Evolutionary conservation across 2,797 vertebrate genomes (phyloP).

Genomic region (Phaenicophaeus curvirostris): DNA sequence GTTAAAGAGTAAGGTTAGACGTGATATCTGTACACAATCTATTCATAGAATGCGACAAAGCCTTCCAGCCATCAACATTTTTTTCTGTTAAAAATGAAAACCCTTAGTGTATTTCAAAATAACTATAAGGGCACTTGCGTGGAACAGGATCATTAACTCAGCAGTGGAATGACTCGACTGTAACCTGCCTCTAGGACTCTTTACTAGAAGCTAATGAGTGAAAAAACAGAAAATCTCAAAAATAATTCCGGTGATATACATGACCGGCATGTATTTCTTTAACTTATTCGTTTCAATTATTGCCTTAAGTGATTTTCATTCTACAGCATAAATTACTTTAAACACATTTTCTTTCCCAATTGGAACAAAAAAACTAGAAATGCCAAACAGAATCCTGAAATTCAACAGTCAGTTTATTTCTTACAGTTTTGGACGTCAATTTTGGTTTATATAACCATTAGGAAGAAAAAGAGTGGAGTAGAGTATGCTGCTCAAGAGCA

Average conservation of each 20-base stretch:
- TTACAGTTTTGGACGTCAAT: not conserved
- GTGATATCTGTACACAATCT: not conserved
- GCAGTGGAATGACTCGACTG: not conserved
- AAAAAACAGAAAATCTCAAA: not conserved
- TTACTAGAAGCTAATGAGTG: slow-evolving; percentile 6
- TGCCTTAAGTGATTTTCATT: slow-evolving; percentile 22
- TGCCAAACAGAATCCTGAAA: not conserved
- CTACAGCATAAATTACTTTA: not conserved
- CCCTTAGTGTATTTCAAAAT: not conserved
- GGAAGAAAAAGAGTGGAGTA: not conserved
- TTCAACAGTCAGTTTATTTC: slow-evolving; percentile 21
- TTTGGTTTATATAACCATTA: slow-evolving; percentile 20
- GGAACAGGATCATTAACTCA: slow-evolving; percentile 7
- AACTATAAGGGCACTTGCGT: not conserved
- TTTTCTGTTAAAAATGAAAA: not conserved
- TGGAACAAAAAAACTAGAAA: slow-evolving; percentile 25
- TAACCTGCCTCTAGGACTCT: not conserved
- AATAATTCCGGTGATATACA: not conserved
- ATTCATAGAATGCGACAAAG: not conserved
- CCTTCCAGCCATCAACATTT: not conserved
- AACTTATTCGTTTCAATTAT: slow-evolving; percentile 18
- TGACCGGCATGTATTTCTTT: not conserved
- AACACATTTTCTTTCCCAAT: slow-evolving; percentile 37
- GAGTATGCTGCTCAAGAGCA: not conserved
- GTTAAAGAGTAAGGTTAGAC: not conserved